Evolutionary conservation across 2,888 invertebrate genomes (phyloP).

Genomic region (Pseudococcus longispinus): DNA sequence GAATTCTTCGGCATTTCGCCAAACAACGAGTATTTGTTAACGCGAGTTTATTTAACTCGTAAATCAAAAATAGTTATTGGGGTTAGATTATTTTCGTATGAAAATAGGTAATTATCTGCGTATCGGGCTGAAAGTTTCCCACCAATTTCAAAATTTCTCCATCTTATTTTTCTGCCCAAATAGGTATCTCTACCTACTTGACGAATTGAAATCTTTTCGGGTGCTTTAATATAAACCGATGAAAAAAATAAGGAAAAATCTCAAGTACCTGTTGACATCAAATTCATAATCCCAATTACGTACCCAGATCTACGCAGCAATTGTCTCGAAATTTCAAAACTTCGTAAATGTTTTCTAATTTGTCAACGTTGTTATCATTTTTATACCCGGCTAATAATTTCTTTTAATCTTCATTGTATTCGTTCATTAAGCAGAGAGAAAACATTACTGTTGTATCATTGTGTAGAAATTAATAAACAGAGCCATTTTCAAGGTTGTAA

Average conservation of each 20-base stretch:
- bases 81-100: not conserved
- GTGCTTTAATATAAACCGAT: too few relatives aligned
- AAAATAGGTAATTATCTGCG: not conserved
- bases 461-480: not conserved
- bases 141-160: too few relatives aligned
- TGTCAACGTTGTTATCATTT: not conserved
- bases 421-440: not conserved
- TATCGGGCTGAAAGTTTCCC: not conserved
- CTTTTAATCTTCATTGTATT: not conserved
- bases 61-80: not conserved
- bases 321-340: not conserved
- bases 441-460: not conserved
- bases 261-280: too few relatives aligned
- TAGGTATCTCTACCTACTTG: not conserved
- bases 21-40: not conserved
- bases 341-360: not conserved
- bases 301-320: too few relatives aligned
- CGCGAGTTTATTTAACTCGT: conserved; percentile 4
- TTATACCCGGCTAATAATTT: not conserved
- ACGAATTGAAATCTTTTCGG: too few relatives aligned
- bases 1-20: not conserved
- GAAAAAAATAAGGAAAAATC: too few relatives aligned
- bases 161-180: too few relatives aligned
- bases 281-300: too few relatives aligned
- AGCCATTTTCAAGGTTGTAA: not conserved